Base-by-base conservation (phyloP, 2,797 vertebrate species). In the Discoglossus pictus region DNA sequence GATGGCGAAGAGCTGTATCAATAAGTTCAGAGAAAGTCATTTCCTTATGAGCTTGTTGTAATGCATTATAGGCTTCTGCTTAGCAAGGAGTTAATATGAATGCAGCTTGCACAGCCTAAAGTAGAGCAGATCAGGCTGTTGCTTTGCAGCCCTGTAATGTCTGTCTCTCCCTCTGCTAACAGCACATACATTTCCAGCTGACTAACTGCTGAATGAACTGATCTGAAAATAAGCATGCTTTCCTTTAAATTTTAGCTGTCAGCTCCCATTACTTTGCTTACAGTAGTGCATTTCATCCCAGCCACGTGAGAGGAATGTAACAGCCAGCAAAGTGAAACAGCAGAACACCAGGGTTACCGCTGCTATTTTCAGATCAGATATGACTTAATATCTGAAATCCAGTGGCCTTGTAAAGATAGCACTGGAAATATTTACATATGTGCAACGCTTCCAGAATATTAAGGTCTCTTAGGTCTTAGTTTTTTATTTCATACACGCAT, bases 181-280 rank as follows among this genome's bases (percentile, higher is more conserved):
- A 79, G 74, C 74, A 68, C 55, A 52, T 74, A 79, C 63, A 68
- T 79, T 81, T 84, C 79, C 78, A 78, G 80, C 68, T 81, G 81
- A 82, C 79, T 80, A 83, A 80, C 81, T 81, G 77, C 79, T 76
- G 73, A 12, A 74, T 74, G 72, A 78, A 82, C 80, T 81, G 80
- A 81, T 82, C 78, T 77, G 67, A 79, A 75, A 0, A 1, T 79
- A 74, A 72, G 78, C 76, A 78, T 80, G 69, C 77, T 74, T 71
- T 71, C 52, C 60, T 71, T 74, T 79, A 76, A 78, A 68, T 74
- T 80, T 72, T 79, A 80, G 59, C 64, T 64, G 39, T 59, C 74
- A 31, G 62, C 61, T 65, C 51, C 79, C 63, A 48, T 67, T 56
- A 73, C 75, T 64, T 71, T 71, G 53, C 68, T 71, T 71, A 58